These are phyloP conservation scores for Dipodomys merriami DNA, from an alignment of 2,113 vertebrate species.

Conservation along the genomic window DNA sequence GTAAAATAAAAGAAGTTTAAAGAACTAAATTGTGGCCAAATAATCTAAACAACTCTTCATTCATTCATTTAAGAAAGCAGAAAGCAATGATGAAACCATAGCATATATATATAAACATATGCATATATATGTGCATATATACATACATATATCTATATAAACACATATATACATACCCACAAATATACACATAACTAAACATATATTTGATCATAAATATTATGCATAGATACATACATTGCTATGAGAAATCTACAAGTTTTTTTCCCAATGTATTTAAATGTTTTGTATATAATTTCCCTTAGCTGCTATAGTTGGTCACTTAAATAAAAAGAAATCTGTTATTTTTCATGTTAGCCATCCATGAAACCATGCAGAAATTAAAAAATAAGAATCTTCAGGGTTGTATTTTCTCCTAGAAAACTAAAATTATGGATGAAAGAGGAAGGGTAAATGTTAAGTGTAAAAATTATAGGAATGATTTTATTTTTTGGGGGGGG, in stretches of 20 bases:
- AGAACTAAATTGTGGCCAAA: neutral
- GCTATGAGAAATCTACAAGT: neutral
- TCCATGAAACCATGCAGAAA: neutral
- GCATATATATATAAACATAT: neutral
- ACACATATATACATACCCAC: neutral
- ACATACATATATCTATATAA: too few species aligned
- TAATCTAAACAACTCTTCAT: too few species aligned
- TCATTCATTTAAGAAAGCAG: neutral
- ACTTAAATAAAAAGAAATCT: neutral
- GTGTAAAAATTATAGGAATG: too few species aligned
- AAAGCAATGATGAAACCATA: neutral
- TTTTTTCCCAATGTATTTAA: neutral
- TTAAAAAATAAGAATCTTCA: neutral
- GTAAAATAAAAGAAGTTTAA: neutral
- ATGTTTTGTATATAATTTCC: neutral
- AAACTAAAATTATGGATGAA: neutral
- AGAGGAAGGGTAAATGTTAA: neutral
- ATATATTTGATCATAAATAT: neutral
- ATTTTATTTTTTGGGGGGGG: neutral
- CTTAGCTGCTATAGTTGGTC: neutral
- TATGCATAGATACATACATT: neutral
- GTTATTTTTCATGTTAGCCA: conserved; percentile 12
- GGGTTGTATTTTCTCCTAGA: neutral
- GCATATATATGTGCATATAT: neutral
- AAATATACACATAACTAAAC: neutral